These are phyloP conservation scores for Bombus pascuorum DNA, from an alignment of 1,140 invertebrate genomes.

Conservation along the genomic window DNA sequence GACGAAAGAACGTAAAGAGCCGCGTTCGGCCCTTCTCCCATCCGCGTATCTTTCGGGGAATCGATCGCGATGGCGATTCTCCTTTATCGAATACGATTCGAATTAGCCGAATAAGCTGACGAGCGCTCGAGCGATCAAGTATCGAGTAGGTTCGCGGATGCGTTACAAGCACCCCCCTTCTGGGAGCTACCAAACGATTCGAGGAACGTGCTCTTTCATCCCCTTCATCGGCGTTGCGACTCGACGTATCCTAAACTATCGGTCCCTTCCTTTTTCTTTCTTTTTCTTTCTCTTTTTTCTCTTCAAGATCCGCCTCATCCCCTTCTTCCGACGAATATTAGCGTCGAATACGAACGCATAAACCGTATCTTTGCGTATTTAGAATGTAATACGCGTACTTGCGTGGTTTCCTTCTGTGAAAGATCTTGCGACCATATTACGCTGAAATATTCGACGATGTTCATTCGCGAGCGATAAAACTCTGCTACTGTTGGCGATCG, in stretches of 20 bases:
- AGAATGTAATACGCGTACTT: fast-evolving
- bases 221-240: neutral
- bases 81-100: constrained; percentile 39
- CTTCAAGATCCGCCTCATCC: neutral
- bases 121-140: constrained; percentile 28
- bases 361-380: no score
- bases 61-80: neutral
- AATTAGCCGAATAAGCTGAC: constrained; percentile 31
- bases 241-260: neutral
- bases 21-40: no score
- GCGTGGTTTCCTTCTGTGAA: no score
- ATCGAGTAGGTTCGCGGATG: constrained; percentile 27
- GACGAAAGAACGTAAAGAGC: no score
- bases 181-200: constrained; percentile 35
- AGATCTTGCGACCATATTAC: no score
- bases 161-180: constrained; percentile 39
- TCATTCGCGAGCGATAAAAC: no score
- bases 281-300: neutral
- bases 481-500: no score
- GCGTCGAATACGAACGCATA: no score
- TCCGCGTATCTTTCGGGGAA: no score
- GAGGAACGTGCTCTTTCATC: constrained; percentile 9
- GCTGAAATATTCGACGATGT: no score
- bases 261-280: neutral
- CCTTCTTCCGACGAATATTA: neutral